Evolutionary conservation across 2,113 vertebrate species (phyloP).

Genomic region (Raja brachyura): DNA sequence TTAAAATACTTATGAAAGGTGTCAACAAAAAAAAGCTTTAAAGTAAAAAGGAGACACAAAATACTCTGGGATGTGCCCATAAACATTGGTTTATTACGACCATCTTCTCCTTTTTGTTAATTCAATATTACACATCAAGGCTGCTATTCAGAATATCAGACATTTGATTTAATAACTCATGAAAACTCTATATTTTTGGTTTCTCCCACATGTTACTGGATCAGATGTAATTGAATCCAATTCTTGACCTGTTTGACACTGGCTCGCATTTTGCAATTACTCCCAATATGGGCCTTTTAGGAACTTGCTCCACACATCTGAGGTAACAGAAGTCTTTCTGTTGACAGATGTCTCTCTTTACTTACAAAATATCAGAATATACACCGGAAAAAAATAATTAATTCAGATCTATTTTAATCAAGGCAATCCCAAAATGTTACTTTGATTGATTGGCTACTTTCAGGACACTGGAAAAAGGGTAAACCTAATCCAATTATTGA

Average conservation of each 20-base stretch:
- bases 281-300: background rate
- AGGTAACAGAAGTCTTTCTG: slow-evolving; percentile 3
- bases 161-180: background rate
- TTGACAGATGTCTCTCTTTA: background rate
- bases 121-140: background rate
- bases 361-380: background rate
- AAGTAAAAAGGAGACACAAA: background rate
- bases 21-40: background rate
- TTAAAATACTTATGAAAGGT: background rate
- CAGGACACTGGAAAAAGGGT: background rate
- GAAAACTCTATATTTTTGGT: background rate
- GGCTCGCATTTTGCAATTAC: slow-evolving; percentile 19
- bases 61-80: background rate
- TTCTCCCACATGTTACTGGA: background rate
- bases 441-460: background rate
- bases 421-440: background rate
- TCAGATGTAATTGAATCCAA: background rate
- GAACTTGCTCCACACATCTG: background rate
- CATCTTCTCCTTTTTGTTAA: background rate
- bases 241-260: background rate
- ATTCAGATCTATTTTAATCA: background rate
- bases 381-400: background rate
- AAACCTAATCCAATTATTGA: slow-evolving; percentile 21
- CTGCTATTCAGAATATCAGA: background rate
- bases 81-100: background rate